Evolutionary conservation across 2,888 invertebrate genomes (phyloP).

Genomic region (Sclerodermus sp.): DNA sequence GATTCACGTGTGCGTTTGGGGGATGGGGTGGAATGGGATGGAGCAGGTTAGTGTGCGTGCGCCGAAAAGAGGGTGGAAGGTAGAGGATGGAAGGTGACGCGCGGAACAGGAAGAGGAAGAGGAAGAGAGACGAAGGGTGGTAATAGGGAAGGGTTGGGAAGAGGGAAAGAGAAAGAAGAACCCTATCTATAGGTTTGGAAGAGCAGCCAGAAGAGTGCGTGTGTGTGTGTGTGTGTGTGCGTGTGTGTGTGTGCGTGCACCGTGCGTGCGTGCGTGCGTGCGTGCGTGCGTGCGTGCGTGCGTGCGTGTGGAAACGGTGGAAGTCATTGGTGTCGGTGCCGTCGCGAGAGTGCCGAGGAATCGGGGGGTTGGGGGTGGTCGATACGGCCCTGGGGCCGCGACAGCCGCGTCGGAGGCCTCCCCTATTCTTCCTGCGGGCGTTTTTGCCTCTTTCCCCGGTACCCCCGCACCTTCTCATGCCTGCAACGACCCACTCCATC

Average conservation of each 20-base stretch:
- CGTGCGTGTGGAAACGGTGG: slow-evolving; percentile 30
- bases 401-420: slow-evolving; percentile 49
- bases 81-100: slow-evolving; percentile 1
- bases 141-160: neutral
- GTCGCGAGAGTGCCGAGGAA: slow-evolving; percentile 11
- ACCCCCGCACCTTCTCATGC: slow-evolving; percentile 8
- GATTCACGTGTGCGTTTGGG: slow-evolving; percentile 21
- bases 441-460: slow-evolving; percentile 42
- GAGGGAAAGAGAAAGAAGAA: slow-evolving; percentile 1
- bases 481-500: neutral
- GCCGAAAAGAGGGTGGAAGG: slow-evolving; percentile 12
- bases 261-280: too few relatives aligned
- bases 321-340: slow-evolving; percentile 34
- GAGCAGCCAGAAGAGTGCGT: too few relatives aligned
- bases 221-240: too few relatives aligned
- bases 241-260: too few relatives aligned
- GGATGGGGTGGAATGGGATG: too few relatives aligned
- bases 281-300: too few relatives aligned
- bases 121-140: slow-evolving; percentile 2
- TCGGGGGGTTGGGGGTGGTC: slow-evolving; percentile 45
- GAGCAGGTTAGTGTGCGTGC: slow-evolving; percentile 8
- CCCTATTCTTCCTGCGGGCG: slow-evolving; percentile 51
- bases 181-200: too few relatives aligned
- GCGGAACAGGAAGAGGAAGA: neutral
- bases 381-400: slow-evolving; percentile 53